Conservation (phyloP, 2,888 invertebrate species). For the Synergus itoensis region DNA sequence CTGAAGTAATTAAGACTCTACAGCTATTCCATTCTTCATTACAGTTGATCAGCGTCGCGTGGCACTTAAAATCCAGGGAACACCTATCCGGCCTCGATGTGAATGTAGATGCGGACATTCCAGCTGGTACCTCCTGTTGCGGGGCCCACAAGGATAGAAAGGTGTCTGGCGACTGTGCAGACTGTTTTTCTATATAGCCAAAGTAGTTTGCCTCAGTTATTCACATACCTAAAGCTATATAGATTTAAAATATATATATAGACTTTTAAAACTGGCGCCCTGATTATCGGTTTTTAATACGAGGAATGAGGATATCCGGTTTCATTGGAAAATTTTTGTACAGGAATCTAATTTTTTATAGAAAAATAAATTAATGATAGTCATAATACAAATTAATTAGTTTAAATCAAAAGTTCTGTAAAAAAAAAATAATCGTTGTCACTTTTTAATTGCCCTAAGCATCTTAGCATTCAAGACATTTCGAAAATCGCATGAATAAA, state of each 20-base stretch:
- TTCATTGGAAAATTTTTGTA: no score
- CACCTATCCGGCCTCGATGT: conserved; percentile 58
- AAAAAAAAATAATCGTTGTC: no score
- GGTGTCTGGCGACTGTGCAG: conserved; percentile 58
- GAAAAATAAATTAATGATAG: no score
- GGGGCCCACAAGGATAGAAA: conserved; percentile 63
- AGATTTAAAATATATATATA: background rate
- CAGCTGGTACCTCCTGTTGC: conserved; percentile 65
- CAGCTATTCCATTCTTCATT: no score
- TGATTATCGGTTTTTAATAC: background rate
- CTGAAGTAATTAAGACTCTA: no score
- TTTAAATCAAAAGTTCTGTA: no score
- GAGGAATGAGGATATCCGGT: no score
- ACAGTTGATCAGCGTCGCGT: conserved; percentile 39
- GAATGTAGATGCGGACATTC: conserved; percentile 57
- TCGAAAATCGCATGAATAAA: background rate
- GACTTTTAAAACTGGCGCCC: background rate
- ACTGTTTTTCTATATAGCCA: background rate
- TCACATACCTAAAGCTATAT: background rate
- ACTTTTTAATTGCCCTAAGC: no score
- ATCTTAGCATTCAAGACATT: background rate
- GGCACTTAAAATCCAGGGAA: conserved; percentile 57
- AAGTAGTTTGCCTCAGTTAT: background rate
- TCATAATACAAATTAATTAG: no score
- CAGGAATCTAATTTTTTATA: no score